Base-by-base conservation (phyloP, 2,797 vertebrate species). In the Peromyscus attwateri region DNA sequence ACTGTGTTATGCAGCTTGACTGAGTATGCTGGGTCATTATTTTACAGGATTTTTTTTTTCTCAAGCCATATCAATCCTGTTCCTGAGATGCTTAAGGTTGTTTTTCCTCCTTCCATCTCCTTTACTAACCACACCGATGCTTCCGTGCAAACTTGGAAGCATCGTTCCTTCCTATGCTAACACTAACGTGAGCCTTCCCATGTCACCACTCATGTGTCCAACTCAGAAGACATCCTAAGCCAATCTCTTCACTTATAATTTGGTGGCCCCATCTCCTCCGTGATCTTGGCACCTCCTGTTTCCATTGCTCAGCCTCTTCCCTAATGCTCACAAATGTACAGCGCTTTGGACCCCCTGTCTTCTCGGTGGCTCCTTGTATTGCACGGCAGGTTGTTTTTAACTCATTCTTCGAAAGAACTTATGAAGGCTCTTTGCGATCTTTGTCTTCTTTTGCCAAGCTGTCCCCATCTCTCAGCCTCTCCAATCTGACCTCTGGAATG, bases 301-400 rank as follows among this genome's bases (percentile, higher is more conserved):
- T 82, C 85, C 46, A 29, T 57, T 57, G 16, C 66, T 83, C 55
- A 49, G 62, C 40, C 87, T 98, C 95, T 84, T 92, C 62, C 71
- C 88, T 94, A 5, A 84, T 29, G 37, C 83, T 88, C 84, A 82
- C 66, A 64, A 37, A 19, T 49, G 12, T 1, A 19, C 21, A 70
- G 29, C 75, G 49, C 77, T 91, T 89, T 49, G 66, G 76, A 34
- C 34, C 43, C 92, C 92, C 94, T 90, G 14, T 92, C 95, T 92
- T 95, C 96, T 95, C 49, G 10, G 76, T 79, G 93, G 66, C 75
- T 93, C 85, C 91, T 76, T 94, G 52, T 79, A 46, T 95, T 66
- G 10, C 73, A 91, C 93, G 89, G 62, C 49, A 49, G 14, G 55
- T 96, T 95, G 90, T 89, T 96, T 92, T 80, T 55, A 79, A 91